A percentile compares a stretch with the other conserved stretches of the same genome.
These are phyloP conservation scores for Serinus canaria DNA, from an alignment of 2,113 vertebrate genomes.

Conservation along the genomic window DNA sequence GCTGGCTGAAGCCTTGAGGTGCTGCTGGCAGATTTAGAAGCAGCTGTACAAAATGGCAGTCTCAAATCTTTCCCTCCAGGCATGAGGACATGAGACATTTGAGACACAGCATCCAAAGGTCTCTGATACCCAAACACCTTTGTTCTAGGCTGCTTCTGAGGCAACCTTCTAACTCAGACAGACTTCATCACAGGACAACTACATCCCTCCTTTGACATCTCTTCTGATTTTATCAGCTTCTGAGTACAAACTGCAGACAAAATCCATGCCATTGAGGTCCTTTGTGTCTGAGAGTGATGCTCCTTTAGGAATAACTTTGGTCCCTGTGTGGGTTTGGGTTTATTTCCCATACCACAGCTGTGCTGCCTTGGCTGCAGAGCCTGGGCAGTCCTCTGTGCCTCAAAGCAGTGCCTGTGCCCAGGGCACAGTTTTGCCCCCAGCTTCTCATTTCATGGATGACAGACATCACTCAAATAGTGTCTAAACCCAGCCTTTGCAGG, in stretches of 20 bases:
- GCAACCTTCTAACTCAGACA: neutral
- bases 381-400: neutral
- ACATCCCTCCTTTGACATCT: neutral
- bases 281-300: neutral
- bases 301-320: neutral
- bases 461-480: neutral
- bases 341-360: neutral
- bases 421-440: neutral
- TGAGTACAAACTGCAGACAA: neutral
- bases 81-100: neutral
- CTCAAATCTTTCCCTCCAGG: neutral
- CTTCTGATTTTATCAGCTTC: neutral
- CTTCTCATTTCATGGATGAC: neutral
- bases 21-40: neutral
- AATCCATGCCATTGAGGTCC: neutral
- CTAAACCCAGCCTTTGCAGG: accelerated
- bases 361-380: neutral
- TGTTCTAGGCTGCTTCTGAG: accelerated
- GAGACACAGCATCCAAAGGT: neutral
- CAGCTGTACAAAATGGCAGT: neutral
- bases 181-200: neutral
- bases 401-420: neutral
- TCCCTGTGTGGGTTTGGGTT: neutral
- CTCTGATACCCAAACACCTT: neutral
- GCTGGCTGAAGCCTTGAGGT: conserved; percentile 9